phyloP scores from a whole-genome alignment of 1,140 invertebrate species.

The Papilio helenus region DNA sequence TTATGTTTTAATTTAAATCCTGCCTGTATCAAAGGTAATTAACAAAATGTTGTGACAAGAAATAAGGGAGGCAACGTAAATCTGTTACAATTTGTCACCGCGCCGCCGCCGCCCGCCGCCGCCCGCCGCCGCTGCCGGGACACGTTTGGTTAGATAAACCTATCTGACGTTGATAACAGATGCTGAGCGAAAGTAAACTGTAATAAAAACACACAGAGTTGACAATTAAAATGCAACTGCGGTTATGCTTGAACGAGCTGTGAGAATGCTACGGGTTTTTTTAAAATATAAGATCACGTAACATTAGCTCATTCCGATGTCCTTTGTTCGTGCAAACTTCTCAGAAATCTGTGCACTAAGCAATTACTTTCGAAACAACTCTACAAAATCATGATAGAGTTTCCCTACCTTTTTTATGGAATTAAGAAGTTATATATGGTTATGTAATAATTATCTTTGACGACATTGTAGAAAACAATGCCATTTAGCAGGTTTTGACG shows the following conservation, averaged over 20 bases:
- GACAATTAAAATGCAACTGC: background rate
- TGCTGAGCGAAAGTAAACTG: background rate
- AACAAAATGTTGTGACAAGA: slow-evolving; percentile 21
- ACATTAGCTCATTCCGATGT: background rate
- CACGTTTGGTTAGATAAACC: background rate
- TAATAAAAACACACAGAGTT: background rate
- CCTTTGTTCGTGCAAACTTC: background rate
- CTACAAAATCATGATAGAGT: too few relatives aligned
- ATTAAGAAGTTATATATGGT: too few relatives aligned
- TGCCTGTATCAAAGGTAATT: slow-evolving; percentile 16
- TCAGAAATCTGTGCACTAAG: background rate
- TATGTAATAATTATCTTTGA: background rate
- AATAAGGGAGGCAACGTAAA: background rate
- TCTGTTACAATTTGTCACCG: slow-evolving; percentile 23
- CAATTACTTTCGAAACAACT: background rate
- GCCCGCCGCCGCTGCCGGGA: background rate
- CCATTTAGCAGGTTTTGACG: background rate
- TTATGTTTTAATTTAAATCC: slow-evolving; percentile 19
- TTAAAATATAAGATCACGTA: background rate
- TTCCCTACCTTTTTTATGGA: too few relatives aligned
- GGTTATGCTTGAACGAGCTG: background rate
- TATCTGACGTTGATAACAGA: background rate
- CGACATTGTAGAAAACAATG: background rate
- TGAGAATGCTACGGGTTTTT: background rate
- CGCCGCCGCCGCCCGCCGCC: background rate